phyloP scores from a whole-genome alignment of 2,888 invertebrate species.

The Ornithoptera priamus region DNA sequence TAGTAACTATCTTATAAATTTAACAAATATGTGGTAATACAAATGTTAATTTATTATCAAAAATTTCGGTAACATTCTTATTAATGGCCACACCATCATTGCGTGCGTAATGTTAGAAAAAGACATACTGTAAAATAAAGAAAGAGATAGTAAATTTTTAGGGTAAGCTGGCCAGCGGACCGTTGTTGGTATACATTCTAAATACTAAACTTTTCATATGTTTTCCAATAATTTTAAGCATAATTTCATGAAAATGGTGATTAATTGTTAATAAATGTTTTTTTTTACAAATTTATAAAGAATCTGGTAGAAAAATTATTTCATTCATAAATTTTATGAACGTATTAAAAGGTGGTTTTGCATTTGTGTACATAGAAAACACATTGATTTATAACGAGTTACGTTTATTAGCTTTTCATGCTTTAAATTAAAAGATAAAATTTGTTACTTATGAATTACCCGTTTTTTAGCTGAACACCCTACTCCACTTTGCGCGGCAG shows the following conservation, averaged over 20 bases:
- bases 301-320: not conserved
- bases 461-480: slow-evolving; percentile 50
- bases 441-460: slow-evolving; percentile 16
- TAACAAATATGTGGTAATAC: not conserved
- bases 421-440: not conserved
- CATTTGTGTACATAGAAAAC: not conserved
- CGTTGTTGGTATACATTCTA: slow-evolving; percentile 45
- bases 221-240: not conserved
- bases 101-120: slow-evolving; percentile 44
- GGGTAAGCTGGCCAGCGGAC: slow-evolving; percentile 74
- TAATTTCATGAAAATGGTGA: not conserved
- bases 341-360: not conserved
- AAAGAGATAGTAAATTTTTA: slow-evolving; percentile 50
- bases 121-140: slow-evolving; percentile 44
- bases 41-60: slow-evolving; percentile 16
- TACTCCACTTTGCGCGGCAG: slow-evolving; percentile 79
- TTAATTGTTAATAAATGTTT: not conserved
- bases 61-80: slow-evolving; percentile 33
- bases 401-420: not conserved
- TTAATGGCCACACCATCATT: slow-evolving; percentile 50
- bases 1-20: not conserved
- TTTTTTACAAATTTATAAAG: not conserved
- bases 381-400: not conserved
- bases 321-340: not conserved
- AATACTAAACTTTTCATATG: slow-evolving; percentile 19